Conservation (phyloP, 2,888 invertebrate genomes). For the Pseudolycoriella hygida region DNA sequence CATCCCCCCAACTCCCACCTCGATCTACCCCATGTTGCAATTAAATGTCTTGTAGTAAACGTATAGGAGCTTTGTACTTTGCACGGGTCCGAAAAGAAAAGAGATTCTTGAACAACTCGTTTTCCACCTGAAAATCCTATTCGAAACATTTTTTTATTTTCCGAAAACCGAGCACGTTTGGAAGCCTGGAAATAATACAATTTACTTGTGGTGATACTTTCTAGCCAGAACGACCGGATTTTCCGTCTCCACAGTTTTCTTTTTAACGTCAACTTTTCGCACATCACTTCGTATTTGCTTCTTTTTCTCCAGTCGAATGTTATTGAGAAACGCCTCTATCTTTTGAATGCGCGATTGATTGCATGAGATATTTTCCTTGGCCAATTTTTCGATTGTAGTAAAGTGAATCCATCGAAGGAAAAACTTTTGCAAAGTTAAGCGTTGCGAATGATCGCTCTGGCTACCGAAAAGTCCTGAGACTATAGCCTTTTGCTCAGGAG, state of each 20-base stretch:
- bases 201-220: constrained; percentile 27
- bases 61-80: too few relatives aligned
- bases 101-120: too few relatives aligned
- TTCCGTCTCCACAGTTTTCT: neutral
- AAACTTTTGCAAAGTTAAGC: constrained; percentile 13
- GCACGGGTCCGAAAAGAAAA: too few relatives aligned
- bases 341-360: constrained; percentile 20
- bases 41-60: too few relatives aligned
- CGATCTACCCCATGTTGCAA: too few relatives aligned
- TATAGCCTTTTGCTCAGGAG: constrained; percentile 19
- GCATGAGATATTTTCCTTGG: constrained; percentile 17
- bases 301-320: constrained; percentile 22
- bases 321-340: constrained; percentile 25
- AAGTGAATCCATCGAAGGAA: constrained; percentile 27
- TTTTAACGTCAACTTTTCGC: neutral
- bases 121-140: too few relatives aligned
- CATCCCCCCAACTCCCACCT: too few relatives aligned
- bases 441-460: constrained; percentile 10
- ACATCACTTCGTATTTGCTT: neutral
- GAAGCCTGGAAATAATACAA: constrained; percentile 7
- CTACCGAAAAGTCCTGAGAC: constrained; percentile 19
- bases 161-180: too few relatives aligned
- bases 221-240: constrained; percentile 14
- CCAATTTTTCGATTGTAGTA: constrained; percentile 23
- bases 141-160: too few relatives aligned